Conservation (phyloP, 1,140 invertebrate genomes). For the Papilio glaucus region DNA sequence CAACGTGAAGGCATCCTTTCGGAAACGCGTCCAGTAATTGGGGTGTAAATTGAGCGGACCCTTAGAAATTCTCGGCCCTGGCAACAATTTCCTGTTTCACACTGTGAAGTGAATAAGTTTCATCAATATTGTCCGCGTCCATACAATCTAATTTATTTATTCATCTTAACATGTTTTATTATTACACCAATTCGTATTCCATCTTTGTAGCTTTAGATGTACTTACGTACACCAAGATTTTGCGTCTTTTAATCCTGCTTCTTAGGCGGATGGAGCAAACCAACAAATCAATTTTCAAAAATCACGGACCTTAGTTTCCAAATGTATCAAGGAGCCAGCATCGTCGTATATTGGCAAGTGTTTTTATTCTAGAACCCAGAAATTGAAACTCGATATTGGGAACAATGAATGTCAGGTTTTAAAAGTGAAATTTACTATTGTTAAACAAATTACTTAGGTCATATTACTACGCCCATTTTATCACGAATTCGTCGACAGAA, state of each 20-base stretch:
- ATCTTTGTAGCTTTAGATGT: too few relatives aligned
- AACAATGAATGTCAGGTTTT: background rate
- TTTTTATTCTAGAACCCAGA: background rate
- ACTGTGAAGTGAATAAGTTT: background rate
- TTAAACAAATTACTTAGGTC: background rate
- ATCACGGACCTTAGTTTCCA: too few relatives aligned
- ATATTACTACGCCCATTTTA: background rate
- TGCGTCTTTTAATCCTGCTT: too few relatives aligned
- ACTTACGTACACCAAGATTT: too few relatives aligned
- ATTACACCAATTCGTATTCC: too few relatives aligned
- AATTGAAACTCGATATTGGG: background rate
- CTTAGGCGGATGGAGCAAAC: too few relatives aligned
- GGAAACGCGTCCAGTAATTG: constrained; percentile 7
- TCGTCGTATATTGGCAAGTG: too few relatives aligned
- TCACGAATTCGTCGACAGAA: background rate
- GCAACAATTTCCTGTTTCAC: constrained; percentile 16
- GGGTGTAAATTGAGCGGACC: constrained; percentile 27
- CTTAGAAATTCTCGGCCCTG: background rate
- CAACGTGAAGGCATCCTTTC: constrained; percentile 8
- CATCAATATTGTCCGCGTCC: background rate
- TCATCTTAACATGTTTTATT: too few relatives aligned
- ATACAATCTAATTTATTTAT: too few relatives aligned
- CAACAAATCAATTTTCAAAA: too few relatives aligned
- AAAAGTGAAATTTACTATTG: background rate
- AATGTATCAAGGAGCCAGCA: too few relatives aligned